A percentile compares a stretch with the other conserved stretches of the same genome.
These are phyloP conservation scores for Callochromis pleurospilus DNA, from an alignment of 2,113 vertebrate genomes.

Conservation along the genomic window DNA sequence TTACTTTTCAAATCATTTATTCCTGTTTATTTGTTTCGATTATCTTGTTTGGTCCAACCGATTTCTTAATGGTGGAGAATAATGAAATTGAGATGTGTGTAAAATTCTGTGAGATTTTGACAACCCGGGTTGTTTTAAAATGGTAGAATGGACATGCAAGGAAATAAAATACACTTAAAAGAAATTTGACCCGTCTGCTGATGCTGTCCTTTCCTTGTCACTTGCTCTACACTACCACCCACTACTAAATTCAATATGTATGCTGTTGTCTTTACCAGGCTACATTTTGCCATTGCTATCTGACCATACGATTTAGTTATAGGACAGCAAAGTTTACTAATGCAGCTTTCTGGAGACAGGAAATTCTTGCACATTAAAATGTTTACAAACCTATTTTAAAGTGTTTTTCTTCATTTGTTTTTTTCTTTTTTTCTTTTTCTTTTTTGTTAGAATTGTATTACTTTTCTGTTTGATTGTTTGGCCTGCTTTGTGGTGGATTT, in stretches of 20 bases:
- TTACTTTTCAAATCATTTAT: rapidly evolving
- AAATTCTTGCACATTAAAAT: rapidly evolving
- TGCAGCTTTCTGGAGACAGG: not conserved
- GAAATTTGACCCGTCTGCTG: not conserved
- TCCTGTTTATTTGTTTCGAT: rapidly evolving
- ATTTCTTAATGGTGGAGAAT: not conserved
- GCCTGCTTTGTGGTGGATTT: not conserved
- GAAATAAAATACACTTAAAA: not conserved
- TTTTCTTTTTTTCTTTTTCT: not conserved
- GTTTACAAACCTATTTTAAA: not conserved
- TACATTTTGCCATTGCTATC: not conserved
- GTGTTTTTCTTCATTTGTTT: not conserved
- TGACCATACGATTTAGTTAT: not conserved
- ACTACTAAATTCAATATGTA: not conserved
- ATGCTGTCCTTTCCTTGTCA: not conserved
- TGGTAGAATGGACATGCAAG: not conserved
- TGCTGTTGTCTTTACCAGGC: not conserved
- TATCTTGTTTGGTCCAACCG: rapidly evolving
- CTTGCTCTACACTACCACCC: not conserved
- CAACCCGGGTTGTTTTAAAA: rapidly evolving
- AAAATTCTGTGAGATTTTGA: not conserved
- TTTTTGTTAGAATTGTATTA: not conserved
- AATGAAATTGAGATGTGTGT: not conserved
- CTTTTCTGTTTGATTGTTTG: not conserved
- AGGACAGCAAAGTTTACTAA: not conserved